Base-by-base conservation (phyloP, 2,888 invertebrate genomes). In the Mesorhabditis sp. region DNA sequence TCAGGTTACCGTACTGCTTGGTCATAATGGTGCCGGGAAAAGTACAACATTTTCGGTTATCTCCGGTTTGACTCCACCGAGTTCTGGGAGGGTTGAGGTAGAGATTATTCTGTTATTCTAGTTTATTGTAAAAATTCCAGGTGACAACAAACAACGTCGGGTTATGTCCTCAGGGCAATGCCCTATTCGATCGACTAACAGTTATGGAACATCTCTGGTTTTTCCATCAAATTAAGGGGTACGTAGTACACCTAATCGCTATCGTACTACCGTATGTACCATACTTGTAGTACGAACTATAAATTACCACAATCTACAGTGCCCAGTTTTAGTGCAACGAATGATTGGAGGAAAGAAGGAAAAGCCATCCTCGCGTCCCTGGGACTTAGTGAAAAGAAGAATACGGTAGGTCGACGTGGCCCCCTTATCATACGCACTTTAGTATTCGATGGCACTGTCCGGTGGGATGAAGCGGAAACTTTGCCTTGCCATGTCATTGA, bases 11-110 rank as follows among this genome's bases (percentile, higher is more conserved):
- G 82, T 84, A n/a, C 76, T 84, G 7, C 79, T 84, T n/a, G 84
- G 84, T 45, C 84, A 85, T 67, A 84, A 84, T 70, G 84, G 84
- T 43, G 84, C 84, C 58, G 82, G 82, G 62, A 82, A 82, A 67
- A 76, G 76, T 71, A 82, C 82, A 50, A 80, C 80, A 0, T 80
- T 80, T 67, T 70, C 77, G 6, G 75, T 77, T 67, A 75, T 80
- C 15, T 76, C 72, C 43, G 84, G 84, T 65, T 70, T 82, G 7
- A 78, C 81, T 41, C 62, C 73, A 15, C 78, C 80, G 4, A 77
- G 83, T 2, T 62, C 73, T 15, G 78, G 78, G 2, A 50, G 10
- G 2, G 58, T 50, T 50, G 10, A 50, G 7, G 58, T 50, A 50
- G n/a, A 50, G 2, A 1, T 50, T 50, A 13, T 50, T 50, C 2